phyloP scores from a whole-genome alignment of 2,797 vertebrate genomes.

The Accipiter minullus region DNA sequence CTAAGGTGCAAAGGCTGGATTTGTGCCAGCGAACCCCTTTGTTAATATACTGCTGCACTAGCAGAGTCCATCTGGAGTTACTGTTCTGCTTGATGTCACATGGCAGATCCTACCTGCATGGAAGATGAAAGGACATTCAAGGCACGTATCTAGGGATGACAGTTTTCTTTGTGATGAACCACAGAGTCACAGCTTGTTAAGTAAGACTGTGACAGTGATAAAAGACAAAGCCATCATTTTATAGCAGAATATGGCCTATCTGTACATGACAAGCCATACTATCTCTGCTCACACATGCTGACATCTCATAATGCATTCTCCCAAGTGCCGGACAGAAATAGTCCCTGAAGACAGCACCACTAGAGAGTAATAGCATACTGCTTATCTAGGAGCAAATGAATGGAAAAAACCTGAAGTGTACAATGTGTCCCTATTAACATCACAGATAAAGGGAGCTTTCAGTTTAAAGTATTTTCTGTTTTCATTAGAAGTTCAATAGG shows the following conservation, averaged over 20 bases:
- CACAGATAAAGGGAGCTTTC: conserved; percentile 52
- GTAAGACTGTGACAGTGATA: conserved; percentile 83
- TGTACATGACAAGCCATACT: conserved; percentile 76
- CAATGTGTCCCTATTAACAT: conserved; percentile 60
- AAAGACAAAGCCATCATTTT: conserved; percentile 79
- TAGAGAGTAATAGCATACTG: conserved; percentile 74
- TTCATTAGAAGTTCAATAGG: neutral
- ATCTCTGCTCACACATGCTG: conserved; percentile 79
- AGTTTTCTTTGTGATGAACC: conserved; percentile 80
- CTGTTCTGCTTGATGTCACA: conserved; percentile 75
- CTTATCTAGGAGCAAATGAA: conserved; percentile 81
- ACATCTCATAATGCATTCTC: conserved; percentile 78
- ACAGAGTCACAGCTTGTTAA: conserved; percentile 82
- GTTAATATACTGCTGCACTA: conserved; percentile 18
- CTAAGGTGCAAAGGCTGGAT: conserved; percentile 66
- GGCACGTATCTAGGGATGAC: conserved; percentile 74
- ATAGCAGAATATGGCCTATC: conserved; percentile 74
- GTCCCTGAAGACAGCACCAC: conserved; percentile 77
- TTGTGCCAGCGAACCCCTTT: conserved; percentile 43
- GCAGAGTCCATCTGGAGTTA: conserved; percentile 59
- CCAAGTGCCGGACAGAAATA: conserved; percentile 79
- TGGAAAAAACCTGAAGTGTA: conserved; percentile 71
- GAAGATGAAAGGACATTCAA: conserved; percentile 74
- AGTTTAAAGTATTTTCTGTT: conserved; percentile 35
- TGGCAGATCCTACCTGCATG: conserved; percentile 50